Conservation (phyloP, 23 tunicate species). For the Halocynthia aurantium region DNA sequence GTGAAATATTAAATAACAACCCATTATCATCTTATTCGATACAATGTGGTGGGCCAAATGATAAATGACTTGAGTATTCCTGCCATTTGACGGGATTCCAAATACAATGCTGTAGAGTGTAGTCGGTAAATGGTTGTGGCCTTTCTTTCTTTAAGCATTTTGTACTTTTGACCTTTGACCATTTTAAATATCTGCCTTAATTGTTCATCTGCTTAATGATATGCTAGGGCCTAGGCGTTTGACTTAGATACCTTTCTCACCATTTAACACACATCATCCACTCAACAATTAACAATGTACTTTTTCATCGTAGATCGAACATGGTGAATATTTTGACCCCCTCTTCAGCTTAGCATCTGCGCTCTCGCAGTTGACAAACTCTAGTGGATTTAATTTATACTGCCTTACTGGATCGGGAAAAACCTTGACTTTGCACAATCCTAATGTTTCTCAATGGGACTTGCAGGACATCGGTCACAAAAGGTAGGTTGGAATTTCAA, state of each 20-base stretch:
- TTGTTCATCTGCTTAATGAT: too few relatives aligned
- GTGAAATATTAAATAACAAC: too few relatives aligned
- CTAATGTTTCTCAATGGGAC: conserved; percentile 46
- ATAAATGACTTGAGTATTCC: too few relatives aligned
- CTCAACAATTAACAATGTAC: neutral
- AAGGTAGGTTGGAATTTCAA: conserved; percentile 14
- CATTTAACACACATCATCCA: neutral
- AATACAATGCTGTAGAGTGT: too few relatives aligned
- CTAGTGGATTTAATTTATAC: conserved; percentile 63
- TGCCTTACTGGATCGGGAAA: conserved; percentile 50
- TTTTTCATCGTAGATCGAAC: conserved; percentile 36
- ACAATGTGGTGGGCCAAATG: too few relatives aligned
- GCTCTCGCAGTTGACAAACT: conserved; percentile 35
- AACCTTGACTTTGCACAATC: conserved; percentile 40
- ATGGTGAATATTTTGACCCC: conserved; percentile 33
- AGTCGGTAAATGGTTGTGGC: neutral
- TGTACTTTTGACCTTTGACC: neutral
- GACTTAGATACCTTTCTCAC: too few relatives aligned
- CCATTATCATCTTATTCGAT: too few relatives aligned
- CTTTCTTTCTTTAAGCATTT: neutral
- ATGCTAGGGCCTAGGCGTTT: too few relatives aligned
- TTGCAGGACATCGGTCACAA: neutral
- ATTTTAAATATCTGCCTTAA: too few relatives aligned
- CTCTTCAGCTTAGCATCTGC: conserved; percentile 23
- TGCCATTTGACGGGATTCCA: too few relatives aligned